These are phyloP conservation scores for Corythornis cristatus DNA, from an alignment of 2,113 vertebrate species.

Conservation along the genomic window DNA sequence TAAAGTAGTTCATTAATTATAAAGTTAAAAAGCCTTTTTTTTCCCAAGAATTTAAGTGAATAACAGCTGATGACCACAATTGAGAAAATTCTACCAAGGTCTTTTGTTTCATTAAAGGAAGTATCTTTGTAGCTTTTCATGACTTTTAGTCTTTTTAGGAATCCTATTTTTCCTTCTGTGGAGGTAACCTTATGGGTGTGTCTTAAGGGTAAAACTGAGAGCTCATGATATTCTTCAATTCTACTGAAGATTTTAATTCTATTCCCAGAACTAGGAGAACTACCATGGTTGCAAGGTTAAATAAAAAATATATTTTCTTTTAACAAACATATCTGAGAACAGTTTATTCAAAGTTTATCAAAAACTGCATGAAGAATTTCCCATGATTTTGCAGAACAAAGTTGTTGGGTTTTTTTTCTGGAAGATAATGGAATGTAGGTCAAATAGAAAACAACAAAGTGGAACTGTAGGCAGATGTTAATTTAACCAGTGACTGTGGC, in stretches of 20 bases:
- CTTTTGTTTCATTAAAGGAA: neutral
- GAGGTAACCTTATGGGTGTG: neutral
- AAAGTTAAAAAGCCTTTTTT: neutral
- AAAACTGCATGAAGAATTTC: neutral
- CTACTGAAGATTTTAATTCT: neutral
- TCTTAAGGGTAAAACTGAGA: neutral
- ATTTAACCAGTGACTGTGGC: neutral
- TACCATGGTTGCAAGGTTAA: neutral
- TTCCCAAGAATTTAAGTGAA: neutral
- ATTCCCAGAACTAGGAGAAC: neutral
- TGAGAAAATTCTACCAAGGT: neutral
- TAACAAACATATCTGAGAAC: neutral
- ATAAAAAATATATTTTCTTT: neutral
- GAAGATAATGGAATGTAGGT: neutral
- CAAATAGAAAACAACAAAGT: neutral
- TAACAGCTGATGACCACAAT: neutral
- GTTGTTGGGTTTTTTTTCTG: neutral
- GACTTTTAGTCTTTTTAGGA: neutral
- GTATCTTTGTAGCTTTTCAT: neutral
- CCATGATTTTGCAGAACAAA: neutral
- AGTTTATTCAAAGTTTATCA: constrained; percentile 33
- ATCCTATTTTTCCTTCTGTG: neutral
- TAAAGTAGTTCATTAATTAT: neutral
- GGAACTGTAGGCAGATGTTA: neutral
- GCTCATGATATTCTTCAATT: neutral